Evolutionary conservation across 2,888 invertebrate species (phyloP).

Genomic region (Allolobophora icterica): DNA sequence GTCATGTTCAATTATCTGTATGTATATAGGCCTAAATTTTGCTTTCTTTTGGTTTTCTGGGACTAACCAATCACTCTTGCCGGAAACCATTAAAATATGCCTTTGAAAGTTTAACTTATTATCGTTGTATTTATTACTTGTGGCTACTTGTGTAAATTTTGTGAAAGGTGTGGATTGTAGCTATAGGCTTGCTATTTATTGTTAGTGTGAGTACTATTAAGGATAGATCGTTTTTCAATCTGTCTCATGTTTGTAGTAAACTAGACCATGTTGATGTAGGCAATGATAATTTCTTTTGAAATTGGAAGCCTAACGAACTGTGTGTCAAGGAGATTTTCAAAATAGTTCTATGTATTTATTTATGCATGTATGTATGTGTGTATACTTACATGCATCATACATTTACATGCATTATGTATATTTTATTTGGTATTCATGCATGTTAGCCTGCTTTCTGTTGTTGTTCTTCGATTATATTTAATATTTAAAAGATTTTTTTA

Average conservation of each 20-base stretch:
- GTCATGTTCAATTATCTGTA: neutral
- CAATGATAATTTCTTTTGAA: neutral
- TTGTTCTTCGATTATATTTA: too few species aligned
- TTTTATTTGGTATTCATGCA: neutral
- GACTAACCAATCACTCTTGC: too few species aligned
- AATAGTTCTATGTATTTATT: neutral
- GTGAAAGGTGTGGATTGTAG: neutral
- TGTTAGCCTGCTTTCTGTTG: neutral
- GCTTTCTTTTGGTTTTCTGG: too few species aligned
- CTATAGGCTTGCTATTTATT: constrained; percentile 17
- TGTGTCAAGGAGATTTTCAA: too few species aligned
- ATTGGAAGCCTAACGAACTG: neutral
- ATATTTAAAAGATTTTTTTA: too few species aligned
- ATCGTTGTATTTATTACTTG: neutral
- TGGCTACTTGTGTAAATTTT: neutral
- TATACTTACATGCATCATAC: neutral
- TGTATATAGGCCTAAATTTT: too few species aligned
- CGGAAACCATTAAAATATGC: neutral
- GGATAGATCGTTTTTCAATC: neutral
- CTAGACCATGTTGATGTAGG: neutral
- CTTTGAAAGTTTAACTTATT: constrained; percentile 8
- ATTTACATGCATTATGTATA: neutral
- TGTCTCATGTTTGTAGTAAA: neutral
- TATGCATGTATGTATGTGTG: neutral
- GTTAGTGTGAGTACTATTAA: neutral